Evolutionary conservation across 2,888 invertebrate species (phyloP).

Genomic region (Tineola bisselliella): DNA sequence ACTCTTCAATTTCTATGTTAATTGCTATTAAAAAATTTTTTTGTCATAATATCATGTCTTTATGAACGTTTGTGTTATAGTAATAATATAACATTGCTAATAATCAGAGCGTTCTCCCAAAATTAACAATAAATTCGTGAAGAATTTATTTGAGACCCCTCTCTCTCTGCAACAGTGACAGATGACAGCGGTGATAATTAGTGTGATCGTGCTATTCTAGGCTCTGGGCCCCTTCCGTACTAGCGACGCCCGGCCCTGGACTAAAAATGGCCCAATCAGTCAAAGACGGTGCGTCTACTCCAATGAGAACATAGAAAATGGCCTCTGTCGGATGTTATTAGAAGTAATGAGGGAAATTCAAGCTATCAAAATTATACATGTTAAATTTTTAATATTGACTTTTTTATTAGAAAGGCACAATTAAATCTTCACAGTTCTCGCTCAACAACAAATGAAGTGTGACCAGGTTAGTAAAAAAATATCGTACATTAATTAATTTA

Average conservation of each 20-base stretch:
- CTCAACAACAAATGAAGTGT: too few species aligned
- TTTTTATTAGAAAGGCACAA: background rate
- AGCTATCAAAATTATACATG: background rate
- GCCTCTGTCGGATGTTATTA: conserved; percentile 7
- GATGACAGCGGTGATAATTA: conserved; percentile 57
- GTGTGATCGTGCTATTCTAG: conserved; percentile 55
- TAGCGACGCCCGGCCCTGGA: conserved; percentile 29
- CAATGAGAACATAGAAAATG: background rate
- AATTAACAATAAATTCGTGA: background rate
- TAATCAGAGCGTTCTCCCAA: background rate
- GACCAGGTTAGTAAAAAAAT: too few species aligned
- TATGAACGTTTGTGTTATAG: too few species aligned
- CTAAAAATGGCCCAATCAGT: conserved; percentile 65
- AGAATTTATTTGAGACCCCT: conserved; percentile 37
- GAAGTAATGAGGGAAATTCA: background rate
- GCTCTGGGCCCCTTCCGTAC: conserved; percentile 19
- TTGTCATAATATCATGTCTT: too few species aligned
- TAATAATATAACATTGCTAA: too few species aligned
- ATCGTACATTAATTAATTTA: too few species aligned
- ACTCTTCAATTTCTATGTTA: too few species aligned
- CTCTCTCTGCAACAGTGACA: conserved; percentile 22
- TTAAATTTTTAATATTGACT: background rate
- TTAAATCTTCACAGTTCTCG: too few species aligned
- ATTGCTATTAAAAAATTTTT: too few species aligned
- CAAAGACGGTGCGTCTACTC: conserved; percentile 29